A percentile compares a stretch with the other conserved stretches of the same genome.
phyloP scores from a whole-genome alignment of 2,888 invertebrate species.

The Parnassius orleans region DNA sequence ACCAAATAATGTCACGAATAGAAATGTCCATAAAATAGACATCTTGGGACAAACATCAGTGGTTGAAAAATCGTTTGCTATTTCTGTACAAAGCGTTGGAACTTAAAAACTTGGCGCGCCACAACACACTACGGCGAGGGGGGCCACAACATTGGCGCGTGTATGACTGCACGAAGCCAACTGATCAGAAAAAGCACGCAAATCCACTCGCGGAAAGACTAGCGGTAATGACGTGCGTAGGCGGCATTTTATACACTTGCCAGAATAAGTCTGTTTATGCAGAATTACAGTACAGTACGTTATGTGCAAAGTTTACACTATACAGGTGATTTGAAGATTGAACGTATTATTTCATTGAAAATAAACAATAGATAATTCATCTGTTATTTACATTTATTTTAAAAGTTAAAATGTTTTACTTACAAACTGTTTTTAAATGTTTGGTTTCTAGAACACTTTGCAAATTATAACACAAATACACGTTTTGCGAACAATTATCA shows the following conservation, averaged over 20 bases:
- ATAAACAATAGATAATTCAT: conserved; percentile 6
- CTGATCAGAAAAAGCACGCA: conserved; percentile 63
- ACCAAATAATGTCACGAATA: conserved; percentile 33
- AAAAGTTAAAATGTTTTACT: background rate
- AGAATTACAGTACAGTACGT: conserved; percentile 17
- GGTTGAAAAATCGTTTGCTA: conserved; percentile 14
- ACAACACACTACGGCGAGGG: conserved; percentile 13
- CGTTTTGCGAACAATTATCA: background rate
- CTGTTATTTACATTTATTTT: background rate
- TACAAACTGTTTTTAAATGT: background rate
- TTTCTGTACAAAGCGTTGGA: conserved; percentile 3
- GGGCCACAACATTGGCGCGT: conserved; percentile 26
- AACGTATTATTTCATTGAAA: conserved; percentile 4
- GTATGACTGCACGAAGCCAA: conserved; percentile 39
- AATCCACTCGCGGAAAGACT: conserved; percentile 53
- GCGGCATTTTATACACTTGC: conserved; percentile 41
- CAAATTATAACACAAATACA: background rate
- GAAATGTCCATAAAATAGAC: conserved; percentile 42
- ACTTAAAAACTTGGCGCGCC: conserved; percentile 17
- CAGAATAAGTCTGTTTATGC: conserved; percentile 30
- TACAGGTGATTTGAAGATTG: conserved; percentile 24
- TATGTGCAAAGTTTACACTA: conserved; percentile 11
- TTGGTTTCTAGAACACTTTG: background rate
- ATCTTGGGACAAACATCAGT: conserved; percentile 53
- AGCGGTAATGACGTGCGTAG: conserved; percentile 45